These are phyloP conservation scores for Patella ulyssiponensis DNA, from an alignment of 2,888 invertebrate species.

Conservation along the genomic window DNA sequence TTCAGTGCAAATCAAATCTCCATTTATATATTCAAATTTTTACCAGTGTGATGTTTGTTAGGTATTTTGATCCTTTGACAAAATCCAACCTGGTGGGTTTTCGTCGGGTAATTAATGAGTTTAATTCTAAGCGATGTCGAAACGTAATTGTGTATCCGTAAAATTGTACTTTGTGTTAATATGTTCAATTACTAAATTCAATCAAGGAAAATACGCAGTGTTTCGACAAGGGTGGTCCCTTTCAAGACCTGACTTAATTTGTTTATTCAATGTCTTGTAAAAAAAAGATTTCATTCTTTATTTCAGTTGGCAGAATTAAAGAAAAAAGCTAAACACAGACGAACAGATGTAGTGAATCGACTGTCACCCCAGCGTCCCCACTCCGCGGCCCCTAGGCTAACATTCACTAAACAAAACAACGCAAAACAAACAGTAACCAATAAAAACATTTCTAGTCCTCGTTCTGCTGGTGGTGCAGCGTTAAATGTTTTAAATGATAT, in stretches of 20 bases:
- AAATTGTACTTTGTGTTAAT: too few species aligned
- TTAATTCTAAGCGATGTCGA: too few species aligned
- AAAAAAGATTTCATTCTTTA: not conserved
- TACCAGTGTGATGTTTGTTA: too few species aligned
- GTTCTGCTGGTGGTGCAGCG: constrained; percentile 38
- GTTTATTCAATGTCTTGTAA: too few species aligned
- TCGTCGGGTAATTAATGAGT: too few species aligned
- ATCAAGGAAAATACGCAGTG: too few species aligned
- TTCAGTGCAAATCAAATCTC: too few species aligned
- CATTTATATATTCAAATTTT: too few species aligned
- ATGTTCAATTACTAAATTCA: too few species aligned
- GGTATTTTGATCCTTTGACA: not conserved
- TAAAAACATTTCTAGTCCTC: constrained; percentile 37
- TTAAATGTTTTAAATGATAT: constrained; percentile 67
- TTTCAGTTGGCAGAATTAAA: constrained; percentile 49
- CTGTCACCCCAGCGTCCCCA: constrained; percentile 36
- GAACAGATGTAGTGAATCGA: constrained; percentile 25
- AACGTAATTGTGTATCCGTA: too few species aligned
- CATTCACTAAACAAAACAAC: constrained; percentile 20
- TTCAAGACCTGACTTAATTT: too few species aligned
- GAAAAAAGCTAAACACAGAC: constrained; percentile 47
- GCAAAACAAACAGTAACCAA: constrained; percentile 17
- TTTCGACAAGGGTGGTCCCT: too few species aligned
- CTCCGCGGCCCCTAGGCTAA: constrained; percentile 29
- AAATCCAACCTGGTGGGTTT: not conserved